phyloP scores from a whole-genome alignment of 2,888 invertebrate genomes.

The Dione vanillae region DNA sequence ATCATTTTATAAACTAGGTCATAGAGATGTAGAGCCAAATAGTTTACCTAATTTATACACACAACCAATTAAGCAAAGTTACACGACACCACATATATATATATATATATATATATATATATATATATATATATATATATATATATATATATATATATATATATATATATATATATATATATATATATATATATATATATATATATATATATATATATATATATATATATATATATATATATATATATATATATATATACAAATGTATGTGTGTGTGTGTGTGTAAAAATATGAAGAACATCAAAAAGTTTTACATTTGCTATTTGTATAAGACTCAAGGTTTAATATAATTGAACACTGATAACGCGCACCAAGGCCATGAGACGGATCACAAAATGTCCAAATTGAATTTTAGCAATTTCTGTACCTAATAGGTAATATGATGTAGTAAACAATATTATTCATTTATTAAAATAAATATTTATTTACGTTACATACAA shows the following conservation, averaged over 20 bases:
- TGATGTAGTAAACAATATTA: neutral
- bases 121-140: too few relatives aligned
- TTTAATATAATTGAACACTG: conserved; percentile 16
- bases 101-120: neutral
- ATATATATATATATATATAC: too few relatives aligned
- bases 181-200: neutral
- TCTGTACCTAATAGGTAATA: conserved; percentile 7
- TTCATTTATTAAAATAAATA: neutral
- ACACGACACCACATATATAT: neutral
- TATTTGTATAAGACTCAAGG: conserved; percentile 21
- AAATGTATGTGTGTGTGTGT: too few relatives aligned
- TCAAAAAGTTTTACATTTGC: neutral
- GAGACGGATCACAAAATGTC: conserved; percentile 2
- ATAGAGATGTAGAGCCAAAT: neutral
- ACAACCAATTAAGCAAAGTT: neutral
- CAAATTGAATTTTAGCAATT: conserved; percentile 1
- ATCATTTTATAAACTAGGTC: neutral
- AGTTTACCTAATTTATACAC: conserved; percentile 2
- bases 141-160: neutral
- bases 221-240: neutral
- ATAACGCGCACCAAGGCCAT: conserved; percentile 16
- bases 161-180: neutral
- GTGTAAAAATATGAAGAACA: conserved; percentile 2
- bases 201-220: too few relatives aligned
- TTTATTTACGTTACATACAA: neutral